Base-by-base conservation (phyloP, 1,140 invertebrate species). In the Idris sp. region DNA sequence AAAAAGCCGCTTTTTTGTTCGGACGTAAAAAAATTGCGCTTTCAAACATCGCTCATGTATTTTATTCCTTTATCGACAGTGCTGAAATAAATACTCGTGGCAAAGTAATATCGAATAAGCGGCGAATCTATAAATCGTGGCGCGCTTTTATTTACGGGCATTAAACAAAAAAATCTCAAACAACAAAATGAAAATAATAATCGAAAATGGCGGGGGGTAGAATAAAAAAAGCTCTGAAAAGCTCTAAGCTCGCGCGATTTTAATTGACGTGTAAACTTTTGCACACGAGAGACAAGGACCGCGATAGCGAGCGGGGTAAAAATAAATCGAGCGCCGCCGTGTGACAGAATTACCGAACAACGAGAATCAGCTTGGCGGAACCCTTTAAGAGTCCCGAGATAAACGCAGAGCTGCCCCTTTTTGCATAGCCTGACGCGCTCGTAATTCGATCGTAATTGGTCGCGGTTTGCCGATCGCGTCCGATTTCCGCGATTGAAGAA, bases 361-460 rank as follows among this genome's bases (percentile, higher is more conserved):
- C 54, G 54, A 25, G 46, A 61, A 35, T 10, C 16, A 8, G 48
- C 33, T 31, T 26, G 36, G 53, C 65, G 53, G 54, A 38, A 33
- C 28, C 44, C 56, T 59, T 59, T 58, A 59, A 51, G 53, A 46
- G 31, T 8, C 14, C 22, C 33, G 14, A 56, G 36, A 62, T 64
- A 43, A 54, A 51, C 51, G 53, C 51, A 59, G 13, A 16, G 43
- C 30, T 74, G 1, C 43, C 13, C 46, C 58, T 56, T 51, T 58
- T 68, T 74, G 43, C 64, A 68, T 68, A 58, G 35, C 51, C 28
- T 10, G 46, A 13, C 22, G 61, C 22, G 49, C 59, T 53, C 54
- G 61, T 72, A 67, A 76, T 76, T 72, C 67, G 67, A 76, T 72
- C 67, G 74, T 72, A 76, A 72, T 76, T 76, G 74, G 59, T 51